A percentile compares a stretch with the other conserved stretches of the same genome.
These are phyloP conservation scores for Oreochromis niloticus DNA, from an alignment of 2,113 vertebrate genomes.

Conservation along the genomic window DNA sequence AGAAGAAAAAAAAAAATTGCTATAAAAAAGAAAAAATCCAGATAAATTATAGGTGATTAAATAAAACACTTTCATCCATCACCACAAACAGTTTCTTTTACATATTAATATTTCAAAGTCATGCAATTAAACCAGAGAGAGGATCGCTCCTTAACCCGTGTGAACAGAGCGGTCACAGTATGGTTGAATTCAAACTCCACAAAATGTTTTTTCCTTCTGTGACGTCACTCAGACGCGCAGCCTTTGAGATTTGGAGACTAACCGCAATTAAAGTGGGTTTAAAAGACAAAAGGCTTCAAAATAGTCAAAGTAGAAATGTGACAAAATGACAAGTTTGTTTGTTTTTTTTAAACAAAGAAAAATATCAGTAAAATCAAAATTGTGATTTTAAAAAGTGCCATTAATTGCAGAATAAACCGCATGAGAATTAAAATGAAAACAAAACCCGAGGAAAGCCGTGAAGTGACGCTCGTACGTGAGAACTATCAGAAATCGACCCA, in stretches of 20 bases:
- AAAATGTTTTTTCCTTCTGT: background rate
- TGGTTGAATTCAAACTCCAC: background rate
- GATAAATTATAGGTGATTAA: background rate
- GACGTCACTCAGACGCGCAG: background rate
- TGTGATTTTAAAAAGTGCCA: accelerated
- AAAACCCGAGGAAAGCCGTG: background rate
- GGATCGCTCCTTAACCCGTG: background rate
- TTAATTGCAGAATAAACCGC: background rate
- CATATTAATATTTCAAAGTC: background rate
- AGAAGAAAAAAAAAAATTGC: background rate
- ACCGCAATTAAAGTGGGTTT: accelerated
- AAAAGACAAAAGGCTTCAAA: background rate
- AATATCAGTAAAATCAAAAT: background rate
- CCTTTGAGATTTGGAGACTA: background rate
- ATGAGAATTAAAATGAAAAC: background rate
- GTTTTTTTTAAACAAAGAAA: background rate
- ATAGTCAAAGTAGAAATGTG: background rate
- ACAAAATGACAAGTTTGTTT: background rate
- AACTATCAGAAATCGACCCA: background rate
- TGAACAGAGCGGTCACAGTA: background rate
- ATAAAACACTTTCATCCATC: background rate
- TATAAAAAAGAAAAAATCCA: background rate
- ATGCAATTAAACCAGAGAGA: too few relatives aligned
- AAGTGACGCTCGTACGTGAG: accelerated
- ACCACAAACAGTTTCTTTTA: accelerated